phyloP scores from a whole-genome alignment of 2,113 vertebrate genomes.

The Clarias gariepinus region DNA sequence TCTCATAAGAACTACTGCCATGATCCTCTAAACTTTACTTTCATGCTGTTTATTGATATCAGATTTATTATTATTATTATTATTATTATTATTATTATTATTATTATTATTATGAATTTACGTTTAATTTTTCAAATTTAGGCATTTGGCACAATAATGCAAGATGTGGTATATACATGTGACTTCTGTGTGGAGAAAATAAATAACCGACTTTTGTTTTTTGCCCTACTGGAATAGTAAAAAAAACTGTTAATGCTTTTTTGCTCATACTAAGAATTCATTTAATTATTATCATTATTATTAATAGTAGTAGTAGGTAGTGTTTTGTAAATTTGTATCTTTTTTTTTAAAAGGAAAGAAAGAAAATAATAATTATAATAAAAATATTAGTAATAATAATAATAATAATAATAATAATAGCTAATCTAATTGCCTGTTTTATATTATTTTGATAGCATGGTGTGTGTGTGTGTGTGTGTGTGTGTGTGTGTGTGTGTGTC shows the following conservation, averaged over 20 bases:
- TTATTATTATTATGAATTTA: too few species aligned
- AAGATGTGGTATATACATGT: not conserved
- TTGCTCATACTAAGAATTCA: not conserved
- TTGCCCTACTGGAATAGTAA: not conserved
- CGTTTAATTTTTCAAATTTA: too few species aligned
- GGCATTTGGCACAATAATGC: not conserved
- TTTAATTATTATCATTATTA: not conserved
- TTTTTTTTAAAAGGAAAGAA: too few species aligned
- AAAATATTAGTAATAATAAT: conserved; percentile 1
- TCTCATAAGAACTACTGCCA: not conserved
- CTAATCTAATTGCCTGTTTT: not conserved
- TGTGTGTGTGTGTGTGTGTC: not conserved
- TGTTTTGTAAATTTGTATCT: too few species aligned
- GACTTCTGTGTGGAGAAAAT: not conserved
- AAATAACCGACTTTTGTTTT: not conserved
- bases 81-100: too few species aligned
- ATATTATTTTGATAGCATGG: not conserved
- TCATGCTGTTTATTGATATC: not conserved
- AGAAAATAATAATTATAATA: not conserved
- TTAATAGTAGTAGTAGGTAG: not conserved
- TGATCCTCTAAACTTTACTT: not conserved
- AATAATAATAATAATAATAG: not conserved
- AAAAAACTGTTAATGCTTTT: not conserved
- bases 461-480: not conserved
- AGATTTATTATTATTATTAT: too few species aligned